These are phyloP conservation scores for Drosophila varians DNA, from an alignment of 1,140 invertebrate species.

Conservation along the genomic window DNA sequence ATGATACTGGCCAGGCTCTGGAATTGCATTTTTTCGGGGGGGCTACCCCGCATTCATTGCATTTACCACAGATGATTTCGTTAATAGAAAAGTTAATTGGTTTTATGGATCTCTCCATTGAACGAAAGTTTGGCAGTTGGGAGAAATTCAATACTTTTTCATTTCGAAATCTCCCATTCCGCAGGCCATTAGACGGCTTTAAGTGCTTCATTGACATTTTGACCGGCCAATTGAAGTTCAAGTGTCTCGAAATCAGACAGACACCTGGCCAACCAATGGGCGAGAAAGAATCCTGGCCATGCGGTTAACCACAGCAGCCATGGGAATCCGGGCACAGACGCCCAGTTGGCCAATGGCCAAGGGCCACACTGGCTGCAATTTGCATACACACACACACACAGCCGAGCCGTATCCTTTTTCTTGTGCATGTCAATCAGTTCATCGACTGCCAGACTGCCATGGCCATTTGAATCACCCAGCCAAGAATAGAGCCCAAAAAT, in stretches of 20 bases:
- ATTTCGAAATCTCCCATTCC: not conserved
- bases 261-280: conserved; percentile 17
- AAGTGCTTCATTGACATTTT: not conserved
- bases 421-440: conserved; percentile 54
- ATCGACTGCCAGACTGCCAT: conserved; percentile 26
- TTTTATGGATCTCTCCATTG: conserved; percentile 69
- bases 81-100: conserved; percentile 81
- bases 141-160: not conserved
- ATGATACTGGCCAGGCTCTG: conserved; percentile 46
- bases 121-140: conserved; percentile 9
- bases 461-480: conserved; percentile 40
- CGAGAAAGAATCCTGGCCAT: conserved; percentile 30
- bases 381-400: conserved; percentile 37
- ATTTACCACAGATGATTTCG: conserved; percentile 68
- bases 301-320: conserved; percentile 51
- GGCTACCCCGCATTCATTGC: not conserved
- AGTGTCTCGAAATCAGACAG: conserved; percentile 20
- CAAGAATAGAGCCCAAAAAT: conserved; percentile 2
- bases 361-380: conserved; percentile 36
- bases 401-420: conserved; percentile 29
- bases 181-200: not conserved
- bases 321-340: conserved; percentile 9
- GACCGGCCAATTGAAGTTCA: conserved; percentile 20
- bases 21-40: conserved; percentile 17
- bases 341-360: not conserved